Base-by-base conservation (phyloP, 2,797 vertebrate species). In the Morelia viridis region DNA sequence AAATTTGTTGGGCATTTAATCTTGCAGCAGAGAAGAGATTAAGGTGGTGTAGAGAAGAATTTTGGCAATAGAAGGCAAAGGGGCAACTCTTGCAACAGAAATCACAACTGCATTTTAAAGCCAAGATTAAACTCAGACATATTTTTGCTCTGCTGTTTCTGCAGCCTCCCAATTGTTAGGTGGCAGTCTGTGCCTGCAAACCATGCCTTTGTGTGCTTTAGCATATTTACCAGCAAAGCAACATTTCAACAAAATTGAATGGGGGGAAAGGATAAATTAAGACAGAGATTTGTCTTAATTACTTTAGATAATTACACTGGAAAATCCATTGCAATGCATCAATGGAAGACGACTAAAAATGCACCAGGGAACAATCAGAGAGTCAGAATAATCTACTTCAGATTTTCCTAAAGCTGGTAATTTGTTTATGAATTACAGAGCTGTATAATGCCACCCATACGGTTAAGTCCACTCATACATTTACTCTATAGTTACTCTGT, bases 321-420 rank as follows among this genome's bases (percentile, higher is more conserved):
- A 91, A 95, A 96, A 93, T 87, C 89, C 46, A 92, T 92, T 46
- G 92, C 12, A 0, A 83, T 0, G 0, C 17, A n/a, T 71, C 65
- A 71, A n/a, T 71, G 65, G 5, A 26, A 91, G 93, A 94, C 93
- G 89, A 91, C 68, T 60, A 91, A 57, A 92, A 84, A 92, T 88
- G 76, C 0, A 0, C 3, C 28, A 87, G 91, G 80, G 61, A 92
- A 60, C 2, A 93, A 90, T 85, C 62, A 68, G 31, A 85, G 4
- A 71, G 15, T 60, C 92, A 2, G 3, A 57, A 87, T 91, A 94
- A 90, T 64, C 64, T 7, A 53, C 0, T 1, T 90, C 17, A 93
- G 35, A 8, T 91, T 96, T 92, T 91, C 68, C 84, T 17, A 71
- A 91, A 87, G 85, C 71, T 83, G 92, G 94, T 68, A 94, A 26